A percentile compares a stretch with the other conserved stretches of the same genome.
These are phyloP conservation scores for Acestrorhynchus altus DNA, from an alignment of 2,797 vertebrate genomes.

Conservation along the genomic window DNA sequence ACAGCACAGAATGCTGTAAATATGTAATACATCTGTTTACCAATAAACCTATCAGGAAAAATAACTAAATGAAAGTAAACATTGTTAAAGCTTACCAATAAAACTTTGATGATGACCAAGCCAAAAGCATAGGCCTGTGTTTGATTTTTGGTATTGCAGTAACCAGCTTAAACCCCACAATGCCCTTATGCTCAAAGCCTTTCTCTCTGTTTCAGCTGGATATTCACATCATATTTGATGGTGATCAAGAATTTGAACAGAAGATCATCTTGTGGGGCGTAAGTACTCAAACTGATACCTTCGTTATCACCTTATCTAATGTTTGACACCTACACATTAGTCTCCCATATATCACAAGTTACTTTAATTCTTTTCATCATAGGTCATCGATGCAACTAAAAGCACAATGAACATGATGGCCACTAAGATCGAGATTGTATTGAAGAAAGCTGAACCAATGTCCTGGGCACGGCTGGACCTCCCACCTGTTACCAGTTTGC, in stretches of 20 bases:
- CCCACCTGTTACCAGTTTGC: slow-evolving; percentile 73
- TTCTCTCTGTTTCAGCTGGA: slow-evolving; percentile 79
- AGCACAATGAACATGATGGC: slow-evolving; percentile 92
- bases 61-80: no score
- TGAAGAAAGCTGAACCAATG: slow-evolving; percentile 94
- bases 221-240: slow-evolving; percentile 92
- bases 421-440: slow-evolving; percentile 91
- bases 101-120: not conserved
- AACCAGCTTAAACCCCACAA: not conserved
- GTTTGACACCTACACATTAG: not conserved
- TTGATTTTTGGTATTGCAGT: not conserved
- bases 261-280: slow-evolving; percentile 95
- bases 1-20: no score
- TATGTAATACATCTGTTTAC: no score
- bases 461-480: slow-evolving; percentile 93
- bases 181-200: slow-evolving; percentile 1
- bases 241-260: slow-evolving; percentile 93
- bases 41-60: no score
- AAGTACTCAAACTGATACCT: slow-evolving; percentile 75
- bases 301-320: not conserved
- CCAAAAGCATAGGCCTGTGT: not conserved
- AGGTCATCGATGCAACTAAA: slow-evolving; percentile 92
- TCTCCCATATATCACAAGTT: not conserved
- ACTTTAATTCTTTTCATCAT: not conserved
- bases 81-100: not conserved